Evolutionary conservation across 2,888 invertebrate genomes (phyloP).

Genomic region (Drosophila suboccidentalis): DNA sequence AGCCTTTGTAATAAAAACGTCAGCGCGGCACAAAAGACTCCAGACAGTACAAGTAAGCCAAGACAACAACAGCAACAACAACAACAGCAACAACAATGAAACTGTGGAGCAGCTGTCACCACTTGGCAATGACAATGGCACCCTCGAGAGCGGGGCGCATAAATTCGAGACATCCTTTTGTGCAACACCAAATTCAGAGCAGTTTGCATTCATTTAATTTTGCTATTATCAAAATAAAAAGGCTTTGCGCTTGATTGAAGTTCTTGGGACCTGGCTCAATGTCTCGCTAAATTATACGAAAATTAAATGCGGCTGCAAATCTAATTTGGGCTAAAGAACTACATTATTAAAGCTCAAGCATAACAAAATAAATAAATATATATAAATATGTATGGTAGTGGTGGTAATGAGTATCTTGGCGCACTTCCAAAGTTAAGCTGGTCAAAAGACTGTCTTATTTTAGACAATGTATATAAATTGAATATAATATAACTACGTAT

Average conservation of each 20-base stretch:
- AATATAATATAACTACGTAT: background rate
- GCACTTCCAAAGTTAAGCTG: background rate
- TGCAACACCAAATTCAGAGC: constrained; percentile 59
- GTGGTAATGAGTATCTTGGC: background rate
- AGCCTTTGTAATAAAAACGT: constrained; percentile 76
- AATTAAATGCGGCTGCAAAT: constrained; percentile 50
- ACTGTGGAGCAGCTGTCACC: constrained; percentile 67
- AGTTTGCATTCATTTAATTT: constrained; percentile 79
- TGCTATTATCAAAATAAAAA: constrained; percentile 75
- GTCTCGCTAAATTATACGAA: constrained; percentile 66
- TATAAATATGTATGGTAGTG: background rate
- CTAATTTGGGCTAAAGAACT: constrained; percentile 43
- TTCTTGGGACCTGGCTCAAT: constrained; percentile 44
- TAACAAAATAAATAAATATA: background rate
- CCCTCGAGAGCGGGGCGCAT: constrained; percentile 64
- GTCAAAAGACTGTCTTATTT: background rate
- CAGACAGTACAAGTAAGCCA: constrained; percentile 18
- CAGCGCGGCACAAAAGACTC: constrained; percentile 66
- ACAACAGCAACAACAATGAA: constrained; percentile 18
- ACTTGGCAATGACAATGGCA: constrained; percentile 74
- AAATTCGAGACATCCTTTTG: constrained; percentile 74
- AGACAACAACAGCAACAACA: constrained; percentile 19
- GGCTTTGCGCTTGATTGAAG: constrained; percentile 78
- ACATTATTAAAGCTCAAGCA: constrained; percentile 4
- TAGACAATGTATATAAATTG: background rate